Conservation (phyloP, 64 coral and sea anemone genomes). For the Pachyseris speciosa region DNA sequence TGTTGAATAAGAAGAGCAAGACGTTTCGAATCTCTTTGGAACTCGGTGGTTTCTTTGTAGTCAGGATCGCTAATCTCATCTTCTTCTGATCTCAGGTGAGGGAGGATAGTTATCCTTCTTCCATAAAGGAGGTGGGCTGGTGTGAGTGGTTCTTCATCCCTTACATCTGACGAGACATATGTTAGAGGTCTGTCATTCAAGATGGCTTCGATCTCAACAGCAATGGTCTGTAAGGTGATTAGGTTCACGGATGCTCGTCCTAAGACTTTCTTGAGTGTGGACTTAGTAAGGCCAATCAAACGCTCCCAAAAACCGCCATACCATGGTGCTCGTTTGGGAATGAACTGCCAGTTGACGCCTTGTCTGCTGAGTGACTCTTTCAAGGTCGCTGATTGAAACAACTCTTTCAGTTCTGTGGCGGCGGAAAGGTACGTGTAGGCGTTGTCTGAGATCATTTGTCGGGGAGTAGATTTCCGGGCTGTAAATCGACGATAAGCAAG, state of each 20-base stretch:
- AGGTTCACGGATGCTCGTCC: constrained; percentile 8
- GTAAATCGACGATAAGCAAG: too few species aligned
- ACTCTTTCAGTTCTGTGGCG: not conserved
- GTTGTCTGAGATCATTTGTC: constrained; percentile 58
- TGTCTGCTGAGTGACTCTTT: constrained; percentile 30
- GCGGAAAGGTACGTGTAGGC: constrained; percentile 41
- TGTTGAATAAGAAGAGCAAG: constrained; percentile 39
- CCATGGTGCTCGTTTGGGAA: too few species aligned
- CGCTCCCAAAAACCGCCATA: constrained; percentile 71
- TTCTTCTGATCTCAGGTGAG: too few species aligned
- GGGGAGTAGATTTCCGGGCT: constrained; percentile 21
- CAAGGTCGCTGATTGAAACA: constrained; percentile 41
- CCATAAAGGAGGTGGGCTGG: constrained; percentile 56
- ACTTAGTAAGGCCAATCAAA: constrained; percentile 60
- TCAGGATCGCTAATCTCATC: constrained; percentile 29
- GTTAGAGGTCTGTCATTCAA: constrained; percentile 54
- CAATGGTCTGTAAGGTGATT: constrained; percentile 37
- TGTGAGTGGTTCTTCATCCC: constrained; percentile 42
- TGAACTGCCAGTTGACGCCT: constrained; percentile 62
- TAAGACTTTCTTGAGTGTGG: constrained; percentile 41
- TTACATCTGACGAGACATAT: constrained; percentile 47
- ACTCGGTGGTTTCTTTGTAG: not conserved
- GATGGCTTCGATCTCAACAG: too few species aligned
- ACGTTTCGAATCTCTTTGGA: not conserved
- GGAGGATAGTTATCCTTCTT: constrained; percentile 13